Conservation (phyloP, 2,797 vertebrate genomes). For the Sebastes paucispinis region DNA sequence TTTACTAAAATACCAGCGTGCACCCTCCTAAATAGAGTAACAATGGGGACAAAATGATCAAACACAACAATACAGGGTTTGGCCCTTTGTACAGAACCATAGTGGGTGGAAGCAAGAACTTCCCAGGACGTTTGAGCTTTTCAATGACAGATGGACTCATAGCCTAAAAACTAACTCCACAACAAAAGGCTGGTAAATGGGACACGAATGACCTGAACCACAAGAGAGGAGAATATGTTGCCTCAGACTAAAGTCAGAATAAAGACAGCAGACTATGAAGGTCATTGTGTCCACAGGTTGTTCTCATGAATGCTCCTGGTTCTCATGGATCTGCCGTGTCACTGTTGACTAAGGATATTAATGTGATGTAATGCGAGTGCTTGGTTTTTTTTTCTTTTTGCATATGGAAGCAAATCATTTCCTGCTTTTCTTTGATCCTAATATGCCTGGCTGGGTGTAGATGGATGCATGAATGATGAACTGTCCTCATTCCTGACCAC, state of each 20-base stretch:
- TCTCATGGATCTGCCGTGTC: constrained; percentile 37
- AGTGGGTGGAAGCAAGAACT: constrained; percentile 21
- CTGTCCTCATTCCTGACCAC: constrained; percentile 31
- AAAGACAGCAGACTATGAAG: constrained; percentile 37
- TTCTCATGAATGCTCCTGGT: constrained; percentile 30
- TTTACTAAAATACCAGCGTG: not conserved
- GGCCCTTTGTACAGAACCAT: constrained; percentile 25
- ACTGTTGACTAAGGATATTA: constrained; percentile 11
- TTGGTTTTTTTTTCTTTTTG: not conserved
- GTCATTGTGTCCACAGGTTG: constrained; percentile 21
- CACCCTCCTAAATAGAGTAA: not conserved
- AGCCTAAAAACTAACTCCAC: constrained; percentile 22
- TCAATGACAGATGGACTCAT: constrained; percentile 21
- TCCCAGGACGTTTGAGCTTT: constrained; percentile 42
- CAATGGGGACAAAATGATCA: constrained; percentile 43
- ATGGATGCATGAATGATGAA: constrained; percentile 24
- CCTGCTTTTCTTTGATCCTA: constrained; percentile 39
- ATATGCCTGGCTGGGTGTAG: constrained; percentile 15
- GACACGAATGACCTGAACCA: constrained; percentile 41
- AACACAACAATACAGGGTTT: constrained; percentile 50
- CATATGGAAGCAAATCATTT: constrained; percentile 16
- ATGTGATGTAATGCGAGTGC: not conserved
- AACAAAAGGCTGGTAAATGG: constrained; percentile 47
- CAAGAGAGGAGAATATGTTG: constrained; percentile 39
- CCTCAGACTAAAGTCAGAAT: constrained; percentile 31